phyloP scores from a whole-genome alignment of 2,113 vertebrate species.

The Neolamprologus devosi region DNA sequence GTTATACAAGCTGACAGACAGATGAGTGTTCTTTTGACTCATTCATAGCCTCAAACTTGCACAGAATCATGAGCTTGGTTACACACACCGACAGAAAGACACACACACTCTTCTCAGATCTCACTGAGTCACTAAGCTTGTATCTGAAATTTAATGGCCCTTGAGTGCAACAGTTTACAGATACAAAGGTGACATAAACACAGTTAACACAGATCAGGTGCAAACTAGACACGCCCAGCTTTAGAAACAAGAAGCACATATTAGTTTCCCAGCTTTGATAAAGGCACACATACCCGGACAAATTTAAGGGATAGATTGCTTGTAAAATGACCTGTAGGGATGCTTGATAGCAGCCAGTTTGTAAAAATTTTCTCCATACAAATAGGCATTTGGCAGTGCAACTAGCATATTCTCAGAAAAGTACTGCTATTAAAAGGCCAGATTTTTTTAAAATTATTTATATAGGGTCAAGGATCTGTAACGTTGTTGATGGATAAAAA shows the following conservation, averaged over 20 bases:
- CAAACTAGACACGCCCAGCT: constrained; percentile 13
- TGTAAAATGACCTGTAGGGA: neutral
- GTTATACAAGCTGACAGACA: constrained; percentile 5
- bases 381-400: neutral
- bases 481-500: rapidly evolving
- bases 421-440: neutral
- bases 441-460: neutral
- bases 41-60: neutral
- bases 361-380: neutral
- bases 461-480: neutral
- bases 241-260: neutral
- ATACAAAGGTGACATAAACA: neutral
- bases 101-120: neutral
- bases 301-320: neutral
- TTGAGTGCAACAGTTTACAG: neutral
- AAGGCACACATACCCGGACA: neutral
- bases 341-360: neutral
- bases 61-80: neutral
- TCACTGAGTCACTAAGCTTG: neutral
- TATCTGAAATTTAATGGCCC: neutral
- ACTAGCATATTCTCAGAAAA: neutral
- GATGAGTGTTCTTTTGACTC: constrained; percentile 38
- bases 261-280: neutral
- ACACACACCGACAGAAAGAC: neutral
- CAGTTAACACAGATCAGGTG: neutral